Evolutionary conservation across 2,797 vertebrate species (phyloP), one percentile per base, ranked within the genome.

Genomic region (Bovichtus variegatus): DNA sequence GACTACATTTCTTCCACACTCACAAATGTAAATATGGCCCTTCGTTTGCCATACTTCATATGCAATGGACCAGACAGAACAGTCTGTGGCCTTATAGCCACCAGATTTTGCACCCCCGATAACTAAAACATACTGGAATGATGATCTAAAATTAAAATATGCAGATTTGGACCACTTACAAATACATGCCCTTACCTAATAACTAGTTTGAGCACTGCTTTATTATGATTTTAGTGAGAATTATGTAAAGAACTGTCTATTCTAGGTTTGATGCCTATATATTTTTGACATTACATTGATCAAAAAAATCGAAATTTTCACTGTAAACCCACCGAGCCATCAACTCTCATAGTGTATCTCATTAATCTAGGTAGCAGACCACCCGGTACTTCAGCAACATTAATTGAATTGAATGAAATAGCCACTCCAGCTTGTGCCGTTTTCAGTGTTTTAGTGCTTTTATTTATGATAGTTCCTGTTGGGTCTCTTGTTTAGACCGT

Each of bases 401-500:
- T 36, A 25, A 13, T 71, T 71, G 44, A 49, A 85, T 71, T 68
- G 57, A 71, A 75, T 57, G 29, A 47, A 25, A 70, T 3, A 27
- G 23, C 43, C 68, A 80, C 82, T 87, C 80, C 65, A 78, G 29
- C 5, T 6, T 71, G 61, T 9, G 9, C 62, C 7, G 7, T 60
- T 76, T 75, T 54, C 11, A 23, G 31, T 13, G 15, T 43, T 79
- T 44, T 34, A 31, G 53, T 55, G 68, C 70, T 82, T 76, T 34
- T 58, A 54, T 81, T 72, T 71, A 10, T 58, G 47, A 16, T 12
- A 23, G 25, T 74, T 71, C 13, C 44, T 65, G 49, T 36, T 49
- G 12, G 62, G 69, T 67, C 54, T 74, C 36, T 40, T 18, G 25
- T 49, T 55, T 64, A 16, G 40, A 40, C 62, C 40, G 66, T 51